phyloP scores from a whole-genome alignment of 1,140 invertebrate genomes.

The Conus ventricosus region DNA sequence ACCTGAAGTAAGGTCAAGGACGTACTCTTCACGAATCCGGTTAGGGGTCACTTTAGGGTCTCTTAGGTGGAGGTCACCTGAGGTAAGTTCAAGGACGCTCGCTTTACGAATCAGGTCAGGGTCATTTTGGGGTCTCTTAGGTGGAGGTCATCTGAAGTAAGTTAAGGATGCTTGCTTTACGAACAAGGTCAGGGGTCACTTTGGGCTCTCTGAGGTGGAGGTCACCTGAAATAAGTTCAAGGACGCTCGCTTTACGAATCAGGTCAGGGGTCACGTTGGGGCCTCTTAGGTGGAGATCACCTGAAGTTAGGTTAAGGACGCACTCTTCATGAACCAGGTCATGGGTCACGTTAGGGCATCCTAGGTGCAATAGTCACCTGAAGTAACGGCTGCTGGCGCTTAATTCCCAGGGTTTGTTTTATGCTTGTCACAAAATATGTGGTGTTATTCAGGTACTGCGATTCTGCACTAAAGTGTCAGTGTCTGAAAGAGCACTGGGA shows the following conservation, averaged over 20 bases:
- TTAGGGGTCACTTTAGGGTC: not conserved
- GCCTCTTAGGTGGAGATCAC: not conserved
- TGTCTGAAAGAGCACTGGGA: too few species aligned
- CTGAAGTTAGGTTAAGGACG: too few species aligned
- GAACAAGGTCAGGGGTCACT: not conserved
- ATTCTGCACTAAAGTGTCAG: too few species aligned
- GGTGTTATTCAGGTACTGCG: too few species aligned
- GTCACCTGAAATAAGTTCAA: too few species aligned
- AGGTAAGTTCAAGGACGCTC: constrained; percentile 47
- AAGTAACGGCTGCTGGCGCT: too few species aligned
- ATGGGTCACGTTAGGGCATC: not conserved
- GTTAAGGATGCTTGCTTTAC: too few species aligned
- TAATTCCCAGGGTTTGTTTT: too few species aligned
- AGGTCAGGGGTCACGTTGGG: constrained; percentile 24
- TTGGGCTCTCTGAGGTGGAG: not conserved
- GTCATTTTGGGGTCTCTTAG: too few species aligned
- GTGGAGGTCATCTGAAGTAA: not conserved
- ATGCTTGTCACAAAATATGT: too few species aligned
- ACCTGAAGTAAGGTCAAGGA: not conserved
- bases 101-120: constrained; percentile 49
- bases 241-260: constrained; percentile 52
- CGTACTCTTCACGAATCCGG: too few species aligned
- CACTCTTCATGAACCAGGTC: too few species aligned
- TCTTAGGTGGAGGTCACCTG: not conserved
- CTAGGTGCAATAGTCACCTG: not conserved